Conservation (phyloP, 2,888 invertebrate genomes). For the Caprella mutica region DNA sequence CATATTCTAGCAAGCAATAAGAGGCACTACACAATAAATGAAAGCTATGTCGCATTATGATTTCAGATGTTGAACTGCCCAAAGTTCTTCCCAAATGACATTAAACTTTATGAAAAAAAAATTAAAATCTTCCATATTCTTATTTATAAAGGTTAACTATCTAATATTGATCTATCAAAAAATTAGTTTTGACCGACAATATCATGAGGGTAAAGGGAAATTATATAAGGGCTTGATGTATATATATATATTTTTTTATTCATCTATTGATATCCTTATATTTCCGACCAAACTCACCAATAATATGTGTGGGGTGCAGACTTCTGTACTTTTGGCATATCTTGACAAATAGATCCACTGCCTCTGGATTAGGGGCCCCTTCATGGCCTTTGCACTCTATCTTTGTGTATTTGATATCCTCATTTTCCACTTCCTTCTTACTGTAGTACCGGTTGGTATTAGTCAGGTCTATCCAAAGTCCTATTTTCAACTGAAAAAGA, state of each 20-base stretch:
- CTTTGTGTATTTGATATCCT: constrained; percentile 73
- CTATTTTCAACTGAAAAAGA: constrained; percentile 62
- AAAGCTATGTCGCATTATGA: too few species aligned
- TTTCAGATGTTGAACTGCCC: too few species aligned
- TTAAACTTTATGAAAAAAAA: too few species aligned
- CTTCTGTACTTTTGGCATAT: constrained; percentile 65
- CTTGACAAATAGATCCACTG: constrained; percentile 69
- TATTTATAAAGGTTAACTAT: too few species aligned
- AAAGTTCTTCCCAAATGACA: too few species aligned
- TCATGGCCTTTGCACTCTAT: constrained; percentile 82
- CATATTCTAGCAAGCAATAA: too few species aligned
- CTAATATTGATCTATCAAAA: too few species aligned
- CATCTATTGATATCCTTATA: background rate
- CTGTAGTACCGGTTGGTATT: constrained; percentile 90
- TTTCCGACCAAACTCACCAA: constrained; percentile 46
- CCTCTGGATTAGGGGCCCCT: constrained; percentile 76
- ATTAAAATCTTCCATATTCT: too few species aligned
- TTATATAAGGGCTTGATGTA: too few species aligned
- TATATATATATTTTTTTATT: background rate
- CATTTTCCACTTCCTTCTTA: constrained; percentile 60
- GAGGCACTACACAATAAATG: too few species aligned
- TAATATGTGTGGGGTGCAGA: constrained; percentile 63
- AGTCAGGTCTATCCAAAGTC: constrained; percentile 92
- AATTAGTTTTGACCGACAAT: too few species aligned
- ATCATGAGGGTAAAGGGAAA: too few species aligned